Evolutionary conservation across 2,888 invertebrate species (phyloP), one percentile per base, ranked within the genome.

Genomic region (Dusona sp.): DNA sequence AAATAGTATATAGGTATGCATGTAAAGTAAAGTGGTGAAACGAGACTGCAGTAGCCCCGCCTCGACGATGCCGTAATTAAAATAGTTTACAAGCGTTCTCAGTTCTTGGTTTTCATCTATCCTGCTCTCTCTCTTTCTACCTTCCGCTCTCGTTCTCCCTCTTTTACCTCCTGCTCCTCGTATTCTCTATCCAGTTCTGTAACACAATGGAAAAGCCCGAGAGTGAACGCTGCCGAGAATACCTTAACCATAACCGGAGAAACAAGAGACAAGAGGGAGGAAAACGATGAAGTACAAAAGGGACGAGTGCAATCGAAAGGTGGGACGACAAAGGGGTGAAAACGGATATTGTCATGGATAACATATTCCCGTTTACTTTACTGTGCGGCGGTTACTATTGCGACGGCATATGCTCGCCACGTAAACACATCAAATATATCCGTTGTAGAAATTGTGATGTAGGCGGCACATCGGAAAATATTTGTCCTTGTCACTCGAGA

Each of bases 391-490:
- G n/a, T 68, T 65, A 51, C 51, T 61, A 25, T 25, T 16, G 70
- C 36, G 16, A 77, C 85, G 88, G 90, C 86, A 88, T 89, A 90
- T 89, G 89, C 89, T 68, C 86, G 73, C 86, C 91, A 90, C 91
- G 91, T 90, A 91, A 91, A 89, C 88, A 88, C 90, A 89, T 91
- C 87, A 89, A 88, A 88, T 88, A 89, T 89, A 90, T 90, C 89
- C 88, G 91, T 92, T 91, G 90, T 90, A 88, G 87, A 83, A 83
- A 85, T 90, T 83, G 80, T 88, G 88, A 89, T 77, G 85, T 87
- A 91, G 6, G 29, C 16, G 8, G 91, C 90, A 90, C 88, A 90
- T 91, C 90, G 90, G 88, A 91, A 91, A 91, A 90, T 90, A 90
- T 90, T 92, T 90, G 91, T 90, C 89, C 89, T 16, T 65, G 81